Percentiles rank a stretch among this genome's conserved stretches.
These are phyloP conservation scores for Macquaria ambigua DNA, from an alignment of 2,113 vertebrate species.

Conservation along the genomic window DNA sequence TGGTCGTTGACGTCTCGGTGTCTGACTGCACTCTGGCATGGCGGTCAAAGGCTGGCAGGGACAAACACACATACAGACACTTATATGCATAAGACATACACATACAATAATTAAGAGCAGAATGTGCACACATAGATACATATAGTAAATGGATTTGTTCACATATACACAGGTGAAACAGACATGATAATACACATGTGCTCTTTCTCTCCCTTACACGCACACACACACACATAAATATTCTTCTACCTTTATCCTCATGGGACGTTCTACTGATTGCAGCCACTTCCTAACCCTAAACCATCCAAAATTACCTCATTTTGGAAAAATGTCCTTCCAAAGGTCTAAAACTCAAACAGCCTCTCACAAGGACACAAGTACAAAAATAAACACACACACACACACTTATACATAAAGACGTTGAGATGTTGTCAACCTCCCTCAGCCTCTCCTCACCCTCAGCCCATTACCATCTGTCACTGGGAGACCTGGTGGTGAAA, in stretches of 20 bases:
- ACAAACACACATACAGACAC: conserved; percentile 32
- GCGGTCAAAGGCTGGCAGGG: conserved; percentile 88
- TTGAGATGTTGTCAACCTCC: conserved; percentile 45
- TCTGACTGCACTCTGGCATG: conserved; percentile 94
- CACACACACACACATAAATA: conserved; percentile 13
- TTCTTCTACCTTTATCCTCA: conserved; percentile 9
- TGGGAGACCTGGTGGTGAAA: conserved; percentile 66
- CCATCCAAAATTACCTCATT: conserved; percentile 27
- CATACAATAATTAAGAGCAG: not conserved
- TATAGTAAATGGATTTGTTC: not conserved
- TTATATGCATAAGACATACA: not conserved
- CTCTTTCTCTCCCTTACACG: not conserved
- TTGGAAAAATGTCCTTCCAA: conserved; percentile 17
- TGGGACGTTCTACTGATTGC: conserved; percentile 4
- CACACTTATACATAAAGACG: conserved; percentile 45
- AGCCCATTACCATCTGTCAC: conserved; percentile 80
- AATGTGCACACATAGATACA: not conserved
- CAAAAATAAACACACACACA: conserved; percentile 23
- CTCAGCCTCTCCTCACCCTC: conserved; percentile 67
- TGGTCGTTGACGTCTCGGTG: conserved; percentile 81
- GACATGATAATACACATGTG: not conserved
- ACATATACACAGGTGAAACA: not conserved
- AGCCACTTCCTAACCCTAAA: conserved; percentile 16
- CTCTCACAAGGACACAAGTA: conserved; percentile 46
- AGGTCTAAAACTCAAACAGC: conserved; percentile 24